Base-by-base conservation (phyloP, 2,888 invertebrate species). In the Dione vanillae region DNA sequence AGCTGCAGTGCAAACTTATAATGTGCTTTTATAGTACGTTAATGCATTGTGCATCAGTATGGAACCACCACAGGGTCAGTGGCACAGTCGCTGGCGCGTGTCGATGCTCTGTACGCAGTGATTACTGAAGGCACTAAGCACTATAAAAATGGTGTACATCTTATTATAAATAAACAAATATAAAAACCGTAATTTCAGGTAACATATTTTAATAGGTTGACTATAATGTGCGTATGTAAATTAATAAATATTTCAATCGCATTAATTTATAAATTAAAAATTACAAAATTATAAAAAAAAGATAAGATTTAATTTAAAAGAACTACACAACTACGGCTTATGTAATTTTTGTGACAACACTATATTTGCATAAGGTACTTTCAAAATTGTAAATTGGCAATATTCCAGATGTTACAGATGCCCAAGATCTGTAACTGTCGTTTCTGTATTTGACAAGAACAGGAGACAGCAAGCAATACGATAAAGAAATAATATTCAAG, bases 31-130 rank as follows among this genome's bases (percentile, higher is more conserved):
- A 74, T 74, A 75, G 72, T 76, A 76, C 76, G 80, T 80, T 76
- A 79, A 78, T 77, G 80, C 78, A 81, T 80, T 85, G 85, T 84
- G 84, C 86, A 85, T 75, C 83, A 83, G 84, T 79, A 81, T 79
- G 89, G 85, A 90, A 90, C 89, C 77, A 76, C 65, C 69, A 72
- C 85, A 87, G 87, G 89, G 88, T 89, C 89, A 89, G 85, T 88
- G 88, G 84, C 86, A 83, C 81, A 83, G 78, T 77, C 85, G 83
- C 78, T 82, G 79, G 85, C 83, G 87, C 87, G 84, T 89, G 82
- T 78, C 84, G 77, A 75, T 70, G 58, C 54, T 59, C 67, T 67
- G 72, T 70, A 70, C 67, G 61, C 75, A 75, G 56, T 62, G 62
- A 56, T 56, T 37, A 40, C 56, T 56, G 16, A 9, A 56, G 37